Percentiles rank a stretch among this genome's conserved stretches.
These are phyloP conservation scores for Ectemnius continuus DNA, from an alignment of 2,888 invertebrate species.

Conservation along the genomic window DNA sequence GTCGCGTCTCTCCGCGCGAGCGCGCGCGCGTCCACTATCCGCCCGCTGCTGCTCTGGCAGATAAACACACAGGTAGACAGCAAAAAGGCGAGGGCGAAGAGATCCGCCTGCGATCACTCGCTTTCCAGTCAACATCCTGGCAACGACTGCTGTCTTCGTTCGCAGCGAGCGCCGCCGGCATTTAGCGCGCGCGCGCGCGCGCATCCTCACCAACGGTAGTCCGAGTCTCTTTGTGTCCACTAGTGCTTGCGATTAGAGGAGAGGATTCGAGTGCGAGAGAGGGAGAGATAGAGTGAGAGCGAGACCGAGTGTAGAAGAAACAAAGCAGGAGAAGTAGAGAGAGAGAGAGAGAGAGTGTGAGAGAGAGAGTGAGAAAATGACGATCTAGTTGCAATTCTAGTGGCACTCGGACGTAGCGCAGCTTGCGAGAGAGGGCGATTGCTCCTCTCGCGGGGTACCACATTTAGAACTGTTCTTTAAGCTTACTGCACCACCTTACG, in stretches of 20 bases:
- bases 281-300: conserved; percentile 2
- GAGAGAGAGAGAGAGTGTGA: no score
- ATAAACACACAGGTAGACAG: background rate
- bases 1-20: background rate
- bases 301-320: conserved; percentile 5
- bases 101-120: conserved; percentile 1
- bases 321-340: background rate
- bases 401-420: conserved; percentile 24
- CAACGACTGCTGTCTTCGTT: conserved; percentile 14
- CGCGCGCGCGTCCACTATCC: no score
- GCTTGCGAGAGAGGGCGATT: conserved; percentile 19
- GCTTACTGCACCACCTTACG: conserved; percentile 7
- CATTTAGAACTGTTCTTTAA: conserved; percentile 29
- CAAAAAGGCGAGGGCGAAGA: background rate
- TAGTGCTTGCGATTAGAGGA: background rate
- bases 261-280: background rate
- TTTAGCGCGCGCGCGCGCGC: background rate
- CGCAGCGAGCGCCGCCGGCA: conserved; percentile 5
- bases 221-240: background rate
- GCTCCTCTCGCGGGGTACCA: conserved; percentile 22
- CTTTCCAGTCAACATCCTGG: conserved; percentile 17
- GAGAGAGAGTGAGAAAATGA: no score
- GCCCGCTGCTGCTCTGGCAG: background rate
- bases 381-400: conserved; percentile 21
- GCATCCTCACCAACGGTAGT: background rate